phyloP scores from a whole-genome alignment of 2,888 invertebrate genomes.

The Pristionchus fissidentatus region DNA sequence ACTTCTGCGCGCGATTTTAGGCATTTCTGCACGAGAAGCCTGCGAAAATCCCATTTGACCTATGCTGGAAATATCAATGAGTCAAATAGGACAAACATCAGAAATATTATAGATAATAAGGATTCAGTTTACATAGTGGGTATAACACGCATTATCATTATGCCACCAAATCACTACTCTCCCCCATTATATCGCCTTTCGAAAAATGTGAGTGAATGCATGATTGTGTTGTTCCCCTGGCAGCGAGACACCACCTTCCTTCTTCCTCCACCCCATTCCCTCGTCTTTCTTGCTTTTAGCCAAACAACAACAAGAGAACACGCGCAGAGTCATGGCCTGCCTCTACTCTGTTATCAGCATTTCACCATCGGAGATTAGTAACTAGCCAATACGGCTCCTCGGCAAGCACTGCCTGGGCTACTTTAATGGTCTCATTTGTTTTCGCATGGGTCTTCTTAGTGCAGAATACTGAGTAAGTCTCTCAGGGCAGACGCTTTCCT shows the following conservation, averaged over 20 bases:
- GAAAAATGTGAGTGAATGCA: not conserved
- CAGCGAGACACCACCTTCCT: conserved; percentile 12
- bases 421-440: not conserved
- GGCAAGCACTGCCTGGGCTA: not conserved
- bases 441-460: not conserved
- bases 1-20: too few species aligned
- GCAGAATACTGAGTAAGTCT: too few species aligned
- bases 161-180: not conserved
- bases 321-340: not conserved
- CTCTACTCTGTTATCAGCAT: conserved; percentile 29
- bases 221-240: conserved; percentile 33
- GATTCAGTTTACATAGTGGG: not conserved
- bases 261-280: not conserved
- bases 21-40: too few species aligned
- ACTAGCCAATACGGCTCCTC: not conserved
- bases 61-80: too few species aligned
- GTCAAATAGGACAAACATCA: too few species aligned
- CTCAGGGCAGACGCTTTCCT: not conserved
- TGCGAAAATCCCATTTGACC: too few species aligned
- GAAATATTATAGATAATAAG: not conserved
- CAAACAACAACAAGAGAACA: conserved; percentile 16
- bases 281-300: not conserved
- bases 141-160: not conserved
- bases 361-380: not conserved
- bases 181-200: not conserved